These are phyloP conservation scores for Siniperca scherzeri DNA, from an alignment of 2,797 vertebrate genomes.

Conservation along the genomic window DNA sequence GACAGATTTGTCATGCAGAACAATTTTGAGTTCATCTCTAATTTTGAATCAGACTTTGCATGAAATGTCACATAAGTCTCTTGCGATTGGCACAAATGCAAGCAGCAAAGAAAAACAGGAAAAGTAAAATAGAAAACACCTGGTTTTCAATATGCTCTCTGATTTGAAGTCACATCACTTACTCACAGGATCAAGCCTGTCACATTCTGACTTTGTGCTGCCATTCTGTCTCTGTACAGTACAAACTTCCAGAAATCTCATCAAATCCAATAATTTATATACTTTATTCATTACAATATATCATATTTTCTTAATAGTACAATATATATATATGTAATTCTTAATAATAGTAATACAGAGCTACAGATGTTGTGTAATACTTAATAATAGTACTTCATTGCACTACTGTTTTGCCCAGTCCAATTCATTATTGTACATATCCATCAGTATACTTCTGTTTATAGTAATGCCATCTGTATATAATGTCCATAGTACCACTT, in stretches of 20 bases:
- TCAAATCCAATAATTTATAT: background rate
- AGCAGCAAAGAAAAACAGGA: constrained; percentile 60
- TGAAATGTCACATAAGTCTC: constrained; percentile 42
- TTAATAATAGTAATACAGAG: too few species aligned
- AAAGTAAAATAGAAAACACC: constrained; percentile 75
- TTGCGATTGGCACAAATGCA: constrained; percentile 26
- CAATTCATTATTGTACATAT: too few species aligned
- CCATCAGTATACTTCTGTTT: too few species aligned
- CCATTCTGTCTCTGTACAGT: constrained; percentile 14
- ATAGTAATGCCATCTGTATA: too few species aligned
- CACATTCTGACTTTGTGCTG: constrained; percentile 20
- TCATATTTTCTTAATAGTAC: background rate
- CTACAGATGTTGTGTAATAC: too few species aligned
- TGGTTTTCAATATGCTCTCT: constrained; percentile 58
- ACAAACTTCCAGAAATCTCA: constrained; percentile 1
- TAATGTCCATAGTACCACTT: too few species aligned
- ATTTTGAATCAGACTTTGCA: constrained; percentile 39
- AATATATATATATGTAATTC: too few species aligned
- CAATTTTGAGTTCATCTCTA: constrained; percentile 16
- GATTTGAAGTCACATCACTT: constrained; percentile 71
- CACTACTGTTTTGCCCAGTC: too few species aligned
- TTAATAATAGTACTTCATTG: too few species aligned
- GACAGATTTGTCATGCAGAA: constrained; percentile 44
- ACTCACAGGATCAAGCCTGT: constrained; percentile 40
- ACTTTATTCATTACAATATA: background rate